Evolutionary conservation across 2,888 invertebrate species (phyloP).

Genomic region (Mimumesa dahlbomi): DNA sequence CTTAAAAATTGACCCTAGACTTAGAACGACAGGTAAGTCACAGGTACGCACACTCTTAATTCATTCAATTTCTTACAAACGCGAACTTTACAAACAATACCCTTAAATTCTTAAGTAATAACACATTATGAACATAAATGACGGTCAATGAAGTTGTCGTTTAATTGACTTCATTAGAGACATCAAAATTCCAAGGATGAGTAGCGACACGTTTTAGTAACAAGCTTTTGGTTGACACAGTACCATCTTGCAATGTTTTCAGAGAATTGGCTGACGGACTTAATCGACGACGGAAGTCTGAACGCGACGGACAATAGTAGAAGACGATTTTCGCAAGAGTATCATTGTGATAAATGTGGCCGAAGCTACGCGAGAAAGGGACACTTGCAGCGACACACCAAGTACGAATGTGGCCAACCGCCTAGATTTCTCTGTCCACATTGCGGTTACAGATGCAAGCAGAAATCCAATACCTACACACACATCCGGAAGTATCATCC

Average conservation of each 20-base stretch:
- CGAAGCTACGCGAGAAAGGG: constrained; percentile 51
- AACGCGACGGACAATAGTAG: neutral
- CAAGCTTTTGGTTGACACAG: no score
- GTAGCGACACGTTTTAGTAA: no score
- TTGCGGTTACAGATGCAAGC: constrained; percentile 3
- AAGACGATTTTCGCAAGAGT: constrained; percentile 7
- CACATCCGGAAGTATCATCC: neutral
- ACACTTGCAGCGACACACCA: constrained; percentile 57
- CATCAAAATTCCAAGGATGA: no score
- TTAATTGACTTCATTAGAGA: no score
- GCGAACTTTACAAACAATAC: no score
- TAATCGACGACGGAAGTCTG: constrained; percentile 3
- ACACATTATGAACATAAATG: no score
- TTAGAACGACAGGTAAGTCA: no score
- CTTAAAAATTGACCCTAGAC: no score
- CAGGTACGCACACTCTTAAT: no score
- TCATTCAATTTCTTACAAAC: no score
- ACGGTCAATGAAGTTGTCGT: no score
- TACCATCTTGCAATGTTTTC: constrained; percentile 9
- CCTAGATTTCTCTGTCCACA: constrained; percentile 5
- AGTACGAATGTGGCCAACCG: constrained; percentile 66
- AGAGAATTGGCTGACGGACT: constrained; percentile 4
- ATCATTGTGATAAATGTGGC: constrained; percentile 55
- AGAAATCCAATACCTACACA: neutral
- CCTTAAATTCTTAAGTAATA: no score